Base-by-base conservation (phyloP, 2,113 vertebrate species). In the Scalopus aquaticus region DNA sequence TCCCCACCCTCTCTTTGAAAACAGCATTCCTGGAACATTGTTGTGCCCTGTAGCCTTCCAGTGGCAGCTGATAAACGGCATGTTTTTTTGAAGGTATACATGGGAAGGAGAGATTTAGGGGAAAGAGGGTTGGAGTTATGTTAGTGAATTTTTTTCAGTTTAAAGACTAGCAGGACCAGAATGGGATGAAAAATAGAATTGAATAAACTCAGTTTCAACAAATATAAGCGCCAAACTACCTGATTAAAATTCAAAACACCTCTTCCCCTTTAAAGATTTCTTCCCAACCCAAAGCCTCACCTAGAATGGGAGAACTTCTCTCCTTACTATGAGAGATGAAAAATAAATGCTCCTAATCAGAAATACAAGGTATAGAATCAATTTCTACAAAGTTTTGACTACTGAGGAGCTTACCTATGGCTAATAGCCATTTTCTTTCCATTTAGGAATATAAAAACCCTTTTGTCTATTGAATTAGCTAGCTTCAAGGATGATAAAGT, bases 21-120 rank as follows among this genome's bases (percentile, higher is more conserved):
- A 74, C n/a, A 72, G 58, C 95, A 95, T 95, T 95, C 77, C 92
- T 88, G 39, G 2, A 49, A 72, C 73, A 73, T 1, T 17, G 20
- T 6, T 74, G 56, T 64, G 54, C 26, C 19, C 74, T 51, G 20
- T 19, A 56, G 39, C 58, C 42, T 84, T 72, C 86, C 11, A 2
- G 39, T 1, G 4, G 60, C 79, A 96, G 90, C 96, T 93, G 60
- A 77, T 32, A 42, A 76, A 62, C 51, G 30, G 1, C 28, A 15
- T 10, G 16, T 42, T 30, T 72, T 85, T n/a, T 60, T 3, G 16
- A 93, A 84, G 67, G 3, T n/a, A 6, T 5, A n/a, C 17, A 17
- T 46, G 13, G 9, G 64, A 86, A 94, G n/a, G 24, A 17, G 3
- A 90, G 58, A 73, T 70, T 69, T 69, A 70, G n/a, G 28, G 28